Base-by-base conservation (phyloP, 2,797 vertebrate genomes). In the Pagetopsis macropterus region DNA sequence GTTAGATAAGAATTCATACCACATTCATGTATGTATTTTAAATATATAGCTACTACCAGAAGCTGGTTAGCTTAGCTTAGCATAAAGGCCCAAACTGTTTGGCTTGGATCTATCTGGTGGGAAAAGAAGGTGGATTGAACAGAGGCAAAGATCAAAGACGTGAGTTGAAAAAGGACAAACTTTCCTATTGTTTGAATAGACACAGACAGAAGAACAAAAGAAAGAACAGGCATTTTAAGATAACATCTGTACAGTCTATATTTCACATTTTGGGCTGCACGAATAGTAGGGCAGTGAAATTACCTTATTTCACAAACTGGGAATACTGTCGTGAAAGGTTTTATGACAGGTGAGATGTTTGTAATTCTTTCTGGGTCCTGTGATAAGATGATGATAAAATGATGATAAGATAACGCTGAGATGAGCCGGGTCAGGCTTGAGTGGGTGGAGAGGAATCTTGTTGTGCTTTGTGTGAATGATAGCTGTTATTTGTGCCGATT, bases 281-380 rank as follows among this genome's bases (percentile, higher is more conserved):
- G 5, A 16, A 37, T 9, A 16, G 27, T 33, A 23, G 50, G 16
- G n/a, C 33, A 57, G 33, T 57, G 17, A 10, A 49, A 49, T 63
- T 3, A 37, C 10, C 14, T 3, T 1, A 5, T 51, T 13, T 48
- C 9, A 13, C 4, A 8, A 65, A 68, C 41, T 31, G 3, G 0
- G 48, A 48, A 17, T 4, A 23, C 9, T 44, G 9, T 16, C 49
- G 7, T 33, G n/a, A 50, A 49, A 37, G 16, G 37, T 55, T 73
- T 75, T 54, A 44, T 19, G 58, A 19, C 19, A 27, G 55, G 44
- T 31, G 31, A 51, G 75, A 75, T 44, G 52, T 45, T 58, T 59
- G 21, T 59, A 23, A 60, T 63, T 46, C 2, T 33, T 60, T 58
- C n/a, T 46, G 8, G 17, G 14, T 48, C 5, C 17, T 45, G 6